Evolutionary conservation across 2,113 vertebrate genomes (phyloP).

Genomic region (Semicossyphus pulcher): DNA sequence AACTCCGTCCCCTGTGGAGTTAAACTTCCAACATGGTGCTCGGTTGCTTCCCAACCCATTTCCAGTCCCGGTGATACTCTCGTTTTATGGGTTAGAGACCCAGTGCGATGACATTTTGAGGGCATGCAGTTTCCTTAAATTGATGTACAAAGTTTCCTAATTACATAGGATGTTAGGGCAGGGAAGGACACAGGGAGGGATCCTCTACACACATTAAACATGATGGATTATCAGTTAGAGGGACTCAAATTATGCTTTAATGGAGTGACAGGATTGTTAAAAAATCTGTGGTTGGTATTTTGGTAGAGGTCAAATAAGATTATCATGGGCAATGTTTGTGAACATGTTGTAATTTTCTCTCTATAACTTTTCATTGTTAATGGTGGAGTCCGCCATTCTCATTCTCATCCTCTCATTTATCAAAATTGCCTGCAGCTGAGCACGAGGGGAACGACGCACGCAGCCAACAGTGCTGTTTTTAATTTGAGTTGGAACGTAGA

Average conservation of each 20-base stretch:
- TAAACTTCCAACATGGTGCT: background rate
- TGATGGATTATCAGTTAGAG: background rate
- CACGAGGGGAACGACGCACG: too few species aligned
- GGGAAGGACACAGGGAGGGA: slow-evolving; percentile 2
- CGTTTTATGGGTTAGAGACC: slow-evolving; percentile 43
- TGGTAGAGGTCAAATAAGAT: background rate
- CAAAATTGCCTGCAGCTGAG: background rate
- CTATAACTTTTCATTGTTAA: background rate
- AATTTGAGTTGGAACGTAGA: too few species aligned
- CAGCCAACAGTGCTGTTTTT: background rate
- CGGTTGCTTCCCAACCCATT: slow-evolving; percentile 14
- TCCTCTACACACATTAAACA: slow-evolving; percentile 4
- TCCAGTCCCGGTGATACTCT: slow-evolving; percentile 11
- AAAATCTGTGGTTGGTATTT: background rate
- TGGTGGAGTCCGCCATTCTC: background rate
- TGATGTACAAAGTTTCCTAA: slow-evolving; percentile 29
- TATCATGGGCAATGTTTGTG: background rate
- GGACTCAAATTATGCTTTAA: background rate
- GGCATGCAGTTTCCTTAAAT: slow-evolving; percentile 33
- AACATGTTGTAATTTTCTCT: background rate
- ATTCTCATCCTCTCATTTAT: too few species aligned
- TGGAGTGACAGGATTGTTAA: background rate
- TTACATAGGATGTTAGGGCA: slow-evolving; percentile 32
- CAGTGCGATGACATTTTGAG: slow-evolving; percentile 44
- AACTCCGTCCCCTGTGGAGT: slow-evolving; percentile 1